Percentiles rank a stretch among this genome's conserved stretches.
These are phyloP conservation scores for Dinoponera quadriceps DNA, from an alignment of 1,140 invertebrate species.

Conservation along the genomic window DNA sequence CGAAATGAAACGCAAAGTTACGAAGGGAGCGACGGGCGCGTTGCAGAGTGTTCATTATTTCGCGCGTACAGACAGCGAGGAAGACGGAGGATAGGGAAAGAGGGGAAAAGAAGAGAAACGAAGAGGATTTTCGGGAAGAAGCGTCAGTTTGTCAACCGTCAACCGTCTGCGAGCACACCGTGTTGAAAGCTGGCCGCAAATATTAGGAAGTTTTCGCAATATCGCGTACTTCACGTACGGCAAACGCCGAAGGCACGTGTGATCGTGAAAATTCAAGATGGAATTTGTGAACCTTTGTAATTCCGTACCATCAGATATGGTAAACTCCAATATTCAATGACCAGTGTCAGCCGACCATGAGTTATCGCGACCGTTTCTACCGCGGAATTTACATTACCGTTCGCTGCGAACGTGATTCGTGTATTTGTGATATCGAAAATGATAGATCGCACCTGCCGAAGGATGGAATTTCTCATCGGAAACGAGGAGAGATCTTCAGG, in stretches of 20 bases:
- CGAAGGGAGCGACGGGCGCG: constrained; percentile 7
- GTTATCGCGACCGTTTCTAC: background rate
- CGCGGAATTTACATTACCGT: background rate
- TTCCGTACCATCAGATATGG: constrained; percentile 3
- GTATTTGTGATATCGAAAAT: background rate
- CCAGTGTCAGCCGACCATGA: background rate
- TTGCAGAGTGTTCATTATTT: constrained; percentile 6
- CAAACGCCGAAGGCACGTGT: background rate
- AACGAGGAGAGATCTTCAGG: background rate
- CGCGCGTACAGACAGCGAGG: background rate
- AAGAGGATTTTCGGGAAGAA: constrained; percentile 19
- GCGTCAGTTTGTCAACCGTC: constrained; percentile 30
- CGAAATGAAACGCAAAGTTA: constrained; percentile 34
- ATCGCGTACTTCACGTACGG: constrained; percentile 5
- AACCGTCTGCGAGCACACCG: background rate
- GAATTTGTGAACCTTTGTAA: constrained; percentile 14
- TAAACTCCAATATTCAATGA: constrained; percentile 23
- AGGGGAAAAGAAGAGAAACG: too few species aligned
- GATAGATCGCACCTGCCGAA: background rate
- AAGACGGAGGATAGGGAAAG: background rate
- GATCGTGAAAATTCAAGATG: constrained; percentile 37
- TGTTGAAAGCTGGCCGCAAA: constrained; percentile 38
- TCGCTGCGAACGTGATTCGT: background rate
- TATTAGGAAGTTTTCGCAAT: constrained; percentile 43
- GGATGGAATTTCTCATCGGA: background rate